Evolutionary conservation across 2,888 invertebrate species (phyloP), one percentile per base, ranked within the genome.

Genomic region (Torymus tubicola): DNA sequence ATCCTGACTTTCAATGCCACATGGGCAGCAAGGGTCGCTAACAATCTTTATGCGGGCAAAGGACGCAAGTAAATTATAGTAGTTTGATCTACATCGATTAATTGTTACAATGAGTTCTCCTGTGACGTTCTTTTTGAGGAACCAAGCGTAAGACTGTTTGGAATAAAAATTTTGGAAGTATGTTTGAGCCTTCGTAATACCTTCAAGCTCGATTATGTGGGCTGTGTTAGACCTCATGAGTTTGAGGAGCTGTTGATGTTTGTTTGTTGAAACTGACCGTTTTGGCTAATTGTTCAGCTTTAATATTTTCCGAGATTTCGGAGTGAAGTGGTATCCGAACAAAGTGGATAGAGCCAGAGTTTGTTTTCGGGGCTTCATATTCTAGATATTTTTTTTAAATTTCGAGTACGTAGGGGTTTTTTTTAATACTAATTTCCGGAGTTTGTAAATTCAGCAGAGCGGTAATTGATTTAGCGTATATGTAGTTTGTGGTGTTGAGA

Each of bases 41-140:
- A 21, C 21, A 24, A 70, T 70, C 0, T 31, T 31, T 57, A 70
- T 24, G 24, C 70, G 16, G 58, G 16, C 2, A 8, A 70, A 16
- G 12, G 70, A 70, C 1, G 57, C 24, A 11, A 16, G 24, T 13
- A 70, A 57, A 12, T 24, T 42, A 13, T 55, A 69, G 12, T 55
- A 57, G 8, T 69, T 55, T 53, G 69, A 11, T 55, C 55, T 69
- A 11, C 55, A 55, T 0, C 57, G 55, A 16, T 69, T 69, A 21
- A 69, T 55, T 16, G 21, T 18, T 8, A 61, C 61, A 10, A 18
- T 61, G 4, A 61, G 21, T 13, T 61, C 10, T 18, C 61, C 5
- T 3, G 8, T 8, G 11, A 61, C 8, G 21, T 61, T 61, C 21
- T 63, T 18, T 12, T 31, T 24, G n/a, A 31, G 63, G 31, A 63